Evolutionary conservation across 2,888 invertebrate genomes (phyloP).

Genomic region (Oligia strigilis): DNA sequence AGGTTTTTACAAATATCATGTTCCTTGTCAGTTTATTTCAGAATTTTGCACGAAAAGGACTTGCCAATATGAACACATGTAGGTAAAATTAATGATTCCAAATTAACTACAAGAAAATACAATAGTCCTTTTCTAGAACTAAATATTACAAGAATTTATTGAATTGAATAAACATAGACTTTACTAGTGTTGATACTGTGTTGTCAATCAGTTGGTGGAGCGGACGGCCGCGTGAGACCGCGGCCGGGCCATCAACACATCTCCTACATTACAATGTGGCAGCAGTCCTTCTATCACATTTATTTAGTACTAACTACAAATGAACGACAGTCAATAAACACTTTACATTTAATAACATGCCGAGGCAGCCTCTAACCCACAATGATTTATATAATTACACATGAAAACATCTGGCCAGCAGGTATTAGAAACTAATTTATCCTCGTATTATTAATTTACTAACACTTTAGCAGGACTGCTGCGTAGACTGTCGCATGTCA

Average conservation of each 20-base stretch:
- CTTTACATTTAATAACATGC: conserved; percentile 72
- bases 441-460: conserved; percentile 58
- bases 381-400: conserved; percentile 69
- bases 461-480: conserved; percentile 81
- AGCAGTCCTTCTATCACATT: conserved; percentile 87
- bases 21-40: conserved; percentile 79
- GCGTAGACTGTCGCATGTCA: conserved; percentile 74
- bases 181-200: conserved; percentile 70
- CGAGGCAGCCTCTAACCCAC: conserved; percentile 66
- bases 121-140: conserved; percentile 77
- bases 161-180: conserved; percentile 73
- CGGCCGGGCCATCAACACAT: conserved; percentile 56
- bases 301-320: conserved; percentile 80
- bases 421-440: conserved; percentile 68
- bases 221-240: conserved; percentile 8
- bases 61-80: conserved; percentile 74
- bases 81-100: conserved; percentile 77
- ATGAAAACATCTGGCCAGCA: conserved; percentile 76
- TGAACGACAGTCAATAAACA: conserved; percentile 85
- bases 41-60: conserved; percentile 80
- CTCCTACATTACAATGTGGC: conserved; percentile 73
- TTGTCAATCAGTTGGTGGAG: conserved; percentile 66
- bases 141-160: conserved; percentile 77
- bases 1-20: conserved; percentile 86
- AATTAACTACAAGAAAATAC: conserved; percentile 74